Base-by-base conservation (phyloP, 2,888 invertebrate genomes). In the Sinohyriopsis cumingii region DNA sequence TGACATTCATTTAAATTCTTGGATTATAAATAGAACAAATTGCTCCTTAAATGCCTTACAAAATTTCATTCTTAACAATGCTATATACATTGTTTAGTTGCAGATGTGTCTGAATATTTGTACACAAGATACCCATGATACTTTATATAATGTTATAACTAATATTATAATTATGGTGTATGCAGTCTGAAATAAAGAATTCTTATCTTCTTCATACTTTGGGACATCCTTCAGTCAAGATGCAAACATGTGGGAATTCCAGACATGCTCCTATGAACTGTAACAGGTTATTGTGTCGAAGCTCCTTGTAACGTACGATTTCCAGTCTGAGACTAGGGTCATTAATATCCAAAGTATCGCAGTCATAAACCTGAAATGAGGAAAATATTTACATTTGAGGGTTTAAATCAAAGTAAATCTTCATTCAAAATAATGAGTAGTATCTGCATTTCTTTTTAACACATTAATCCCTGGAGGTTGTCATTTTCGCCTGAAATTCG, bases 181-280 rank as follows among this genome's bases (percentile, higher is more conserved):
- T 33, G 33, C 33, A 33, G 33, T 33, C 33, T 33, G 33, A 33
- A 33, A 33, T 33, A 33, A 33, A 33, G 33, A 6, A 33, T 33
- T 33, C 5, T 33, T 33, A 33, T 33, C 1, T 57, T n/a, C n/a
- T 19, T 25, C 67, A 55, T 73, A 76, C 81, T 71, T 82, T 82
- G 56, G 77, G 77, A 63, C 75, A 71, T 15, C 73, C 61, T 65
- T 82, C 82, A 60, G 76, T 68, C 20, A 82, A 68, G 19, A 82
- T 56, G 56, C 69, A 71, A 6, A 81, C 82, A 76, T 81, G 69
- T 9, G 82, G 82, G 60, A 67, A 73, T 7, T 77, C 78, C 15
- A 82, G 66, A 72, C 82, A 82, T n/a, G 81, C 81, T 24, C 82
- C 82, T 63, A 78, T 68, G 70, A 80, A 80, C 0, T 60, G 61